Evolutionary conservation across 2,113 vertebrate species (phyloP).

Genomic region (Brachypteracias leptosomus): DNA sequence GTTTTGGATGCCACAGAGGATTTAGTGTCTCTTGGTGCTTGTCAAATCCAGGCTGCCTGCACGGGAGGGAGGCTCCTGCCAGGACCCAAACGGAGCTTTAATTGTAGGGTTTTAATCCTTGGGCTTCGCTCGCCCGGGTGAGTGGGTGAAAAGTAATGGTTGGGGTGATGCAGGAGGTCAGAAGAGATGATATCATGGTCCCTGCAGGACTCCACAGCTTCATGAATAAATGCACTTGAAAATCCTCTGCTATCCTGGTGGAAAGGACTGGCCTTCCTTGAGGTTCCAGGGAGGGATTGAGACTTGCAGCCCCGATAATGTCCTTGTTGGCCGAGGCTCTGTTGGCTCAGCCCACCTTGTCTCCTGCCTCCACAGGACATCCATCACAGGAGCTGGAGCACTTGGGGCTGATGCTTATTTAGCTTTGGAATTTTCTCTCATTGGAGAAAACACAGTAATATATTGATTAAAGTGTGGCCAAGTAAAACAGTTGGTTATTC

Average conservation of each 20-base stretch:
- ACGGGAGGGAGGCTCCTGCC: neutral
- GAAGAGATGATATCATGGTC: neutral
- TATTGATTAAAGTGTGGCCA: neutral
- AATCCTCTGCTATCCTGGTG: neutral
- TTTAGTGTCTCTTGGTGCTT: neutral
- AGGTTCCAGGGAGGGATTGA: neutral
- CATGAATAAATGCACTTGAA: neutral
- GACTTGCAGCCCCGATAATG: rapidly evolving
- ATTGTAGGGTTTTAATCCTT: neutral
- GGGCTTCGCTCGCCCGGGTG: neutral
- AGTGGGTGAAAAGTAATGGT: neutral
- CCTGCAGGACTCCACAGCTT: neutral
- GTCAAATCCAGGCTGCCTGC: neutral
- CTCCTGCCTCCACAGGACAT: rapidly evolving
- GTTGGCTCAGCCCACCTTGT: neutral
- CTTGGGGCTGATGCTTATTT: too few relatives aligned
- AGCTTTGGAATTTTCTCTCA: neutral
- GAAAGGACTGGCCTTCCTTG: neutral
- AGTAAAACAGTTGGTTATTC: neutral
- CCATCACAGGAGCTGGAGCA: neutral
- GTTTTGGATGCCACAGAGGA: neutral
- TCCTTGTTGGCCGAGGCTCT: neutral
- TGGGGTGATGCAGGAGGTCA: neutral
- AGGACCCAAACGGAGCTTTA: neutral
- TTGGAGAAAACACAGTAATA: neutral